Evolutionary conservation across 2,888 invertebrate species (phyloP).

Genomic region (Acleris sparsana): DNA sequence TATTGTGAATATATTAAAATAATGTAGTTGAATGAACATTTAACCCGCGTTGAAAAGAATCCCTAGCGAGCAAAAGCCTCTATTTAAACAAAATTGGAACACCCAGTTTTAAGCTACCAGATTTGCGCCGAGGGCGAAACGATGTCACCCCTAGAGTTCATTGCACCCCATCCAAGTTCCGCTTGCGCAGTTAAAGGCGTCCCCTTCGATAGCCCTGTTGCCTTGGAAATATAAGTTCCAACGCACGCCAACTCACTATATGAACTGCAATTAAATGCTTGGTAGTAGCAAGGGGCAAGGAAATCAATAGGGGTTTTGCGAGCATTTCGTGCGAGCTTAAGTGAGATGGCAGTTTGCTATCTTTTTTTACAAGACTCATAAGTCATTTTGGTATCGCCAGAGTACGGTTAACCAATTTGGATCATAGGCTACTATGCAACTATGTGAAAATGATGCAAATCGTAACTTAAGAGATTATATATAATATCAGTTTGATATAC

Average conservation of each 20-base stretch:
- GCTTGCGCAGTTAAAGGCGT: conserved; percentile 34
- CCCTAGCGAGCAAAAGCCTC: conserved; percentile 26
- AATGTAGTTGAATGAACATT: conserved; percentile 33
- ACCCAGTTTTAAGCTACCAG: conserved; percentile 38
- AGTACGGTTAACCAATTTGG: too few relatives aligned
- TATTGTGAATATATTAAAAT: conserved; percentile 19
- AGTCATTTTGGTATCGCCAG: too few relatives aligned
- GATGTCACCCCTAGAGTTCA: conserved; percentile 38
- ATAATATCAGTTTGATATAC: too few relatives aligned
- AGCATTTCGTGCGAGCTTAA: background rate
- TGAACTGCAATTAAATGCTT: conserved; percentile 37
- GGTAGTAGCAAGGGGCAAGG: conserved; percentile 32
- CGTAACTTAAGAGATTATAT: too few relatives aligned
- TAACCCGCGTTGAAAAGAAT: conserved; percentile 29
- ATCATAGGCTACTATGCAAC: too few relatives aligned
- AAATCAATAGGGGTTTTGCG: conserved; percentile 34
- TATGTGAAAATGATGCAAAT: too few relatives aligned
- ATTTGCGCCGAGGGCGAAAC: conserved; percentile 38
- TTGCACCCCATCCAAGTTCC: conserved; percentile 36
- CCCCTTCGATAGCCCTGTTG: conserved; percentile 30
- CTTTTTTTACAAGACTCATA: background rate
- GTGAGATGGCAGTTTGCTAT: background rate
- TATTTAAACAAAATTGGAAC: conserved; percentile 38
- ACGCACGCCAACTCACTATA: conserved; percentile 34
- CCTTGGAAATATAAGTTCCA: conserved; percentile 37